Conservation (phyloP, 2,113 vertebrate genomes). For the Caracal caracal region DNA sequence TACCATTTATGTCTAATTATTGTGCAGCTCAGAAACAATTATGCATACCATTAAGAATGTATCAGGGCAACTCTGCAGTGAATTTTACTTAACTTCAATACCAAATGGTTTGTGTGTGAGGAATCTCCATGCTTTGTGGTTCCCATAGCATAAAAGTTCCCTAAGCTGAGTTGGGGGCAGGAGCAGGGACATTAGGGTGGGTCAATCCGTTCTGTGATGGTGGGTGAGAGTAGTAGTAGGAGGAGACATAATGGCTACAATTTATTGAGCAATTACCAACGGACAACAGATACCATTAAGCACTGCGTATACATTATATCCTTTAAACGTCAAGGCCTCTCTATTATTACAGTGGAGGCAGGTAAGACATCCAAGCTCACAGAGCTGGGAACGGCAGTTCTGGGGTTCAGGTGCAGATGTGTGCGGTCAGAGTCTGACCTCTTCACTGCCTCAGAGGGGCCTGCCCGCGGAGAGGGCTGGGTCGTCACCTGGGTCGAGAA, state of each 20-base stretch:
- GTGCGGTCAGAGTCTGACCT: neutral
- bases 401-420: neutral
- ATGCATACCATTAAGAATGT: slow-evolving; percentile 60
- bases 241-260: neutral
- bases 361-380: neutral
- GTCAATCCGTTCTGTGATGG: neutral
- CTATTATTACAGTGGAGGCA: neutral
- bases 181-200: neutral
- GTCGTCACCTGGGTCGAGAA: neutral
- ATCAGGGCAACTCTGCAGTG: slow-evolving; percentile 42
- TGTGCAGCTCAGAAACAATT: slow-evolving; percentile 67
- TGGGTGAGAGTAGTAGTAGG: neutral
- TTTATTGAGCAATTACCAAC: neutral
- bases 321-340: neutral
- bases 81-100: slow-evolving; percentile 63
- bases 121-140: neutral
- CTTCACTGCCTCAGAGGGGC: neutral
- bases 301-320: neutral
- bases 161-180: neutral
- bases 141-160: neutral
- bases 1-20: slow-evolving; percentile 75
- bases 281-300: neutral
- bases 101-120: neutral
- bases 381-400: neutral
- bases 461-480: neutral